These are phyloP conservation scores for Alcis repandata DNA, from an alignment of 2,888 invertebrate genomes.

Conservation along the genomic window DNA sequence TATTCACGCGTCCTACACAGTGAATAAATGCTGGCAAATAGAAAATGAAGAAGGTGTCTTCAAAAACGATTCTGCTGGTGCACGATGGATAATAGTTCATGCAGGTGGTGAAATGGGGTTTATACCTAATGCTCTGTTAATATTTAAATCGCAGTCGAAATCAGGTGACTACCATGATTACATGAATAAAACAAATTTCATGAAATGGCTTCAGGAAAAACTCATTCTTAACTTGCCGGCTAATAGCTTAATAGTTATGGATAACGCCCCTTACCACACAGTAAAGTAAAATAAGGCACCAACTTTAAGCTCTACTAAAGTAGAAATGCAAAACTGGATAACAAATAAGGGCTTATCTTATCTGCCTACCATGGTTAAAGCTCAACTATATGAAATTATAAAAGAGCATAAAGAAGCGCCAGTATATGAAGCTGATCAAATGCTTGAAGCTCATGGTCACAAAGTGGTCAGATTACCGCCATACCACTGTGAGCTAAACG, in stretches of 20 bases:
- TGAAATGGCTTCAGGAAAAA: conserved; percentile 38
- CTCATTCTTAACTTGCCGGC: conserved; percentile 34
- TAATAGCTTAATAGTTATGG: conserved; percentile 23
- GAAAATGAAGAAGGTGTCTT: conserved; percentile 11
- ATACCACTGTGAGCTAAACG: conserved; percentile 41
- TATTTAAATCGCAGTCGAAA: conserved; percentile 26
- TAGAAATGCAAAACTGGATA: conserved; percentile 15
- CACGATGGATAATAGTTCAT: conserved; percentile 13
- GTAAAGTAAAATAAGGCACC: conserved; percentile 33
- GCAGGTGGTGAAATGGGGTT: conserved; percentile 38
- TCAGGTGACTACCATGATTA: conserved; percentile 38
- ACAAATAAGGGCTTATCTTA: conserved; percentile 8
- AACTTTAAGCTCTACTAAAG: conserved; percentile 16
- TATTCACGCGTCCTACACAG: conserved; percentile 14
- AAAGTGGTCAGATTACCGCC: conserved; percentile 42
- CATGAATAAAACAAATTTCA: conserved; percentile 40
- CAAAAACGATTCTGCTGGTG: background rate
- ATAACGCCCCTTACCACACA: conserved; percentile 31
- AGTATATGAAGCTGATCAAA: conserved; percentile 41
- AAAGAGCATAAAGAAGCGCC: conserved; percentile 43
- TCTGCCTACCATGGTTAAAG: conserved; percentile 37
- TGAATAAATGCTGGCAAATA: background rate
- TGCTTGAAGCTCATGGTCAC: conserved; percentile 40
- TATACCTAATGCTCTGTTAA: conserved; percentile 27
- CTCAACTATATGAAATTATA: conserved; percentile 40